Base-by-base conservation (phyloP, 2,113 vertebrate genomes). In the Amphiprion percula region DNA sequence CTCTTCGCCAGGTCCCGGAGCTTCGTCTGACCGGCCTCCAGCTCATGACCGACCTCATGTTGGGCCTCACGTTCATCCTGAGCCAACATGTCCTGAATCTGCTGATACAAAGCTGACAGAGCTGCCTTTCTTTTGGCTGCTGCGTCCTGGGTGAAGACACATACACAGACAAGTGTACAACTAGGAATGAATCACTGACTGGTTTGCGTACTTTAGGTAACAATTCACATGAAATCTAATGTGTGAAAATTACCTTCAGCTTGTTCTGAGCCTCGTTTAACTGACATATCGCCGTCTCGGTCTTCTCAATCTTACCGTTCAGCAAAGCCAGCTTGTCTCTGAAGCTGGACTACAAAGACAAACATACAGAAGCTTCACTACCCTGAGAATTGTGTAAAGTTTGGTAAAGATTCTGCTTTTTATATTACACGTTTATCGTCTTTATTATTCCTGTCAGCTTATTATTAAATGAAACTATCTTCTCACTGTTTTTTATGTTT, bases 11-110 rank as follows among this genome's bases (percentile, higher is more conserved):
- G 55, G 26, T 33, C 84, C 49, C 79, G 88, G 0, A 94, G 91
- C 64, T 95, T 96, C 60, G 4, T 75, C 47, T 9, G 90, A 67
- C 95, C 91, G 28, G 82, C 92, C 68, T 94, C 95, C 64, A 96
- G 95, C 80, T 98, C 96, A 2, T 91, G 93, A 53, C 91, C 90
- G 71, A 98, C 76, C 65, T 87, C 78, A 0, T 41, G 85, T 3
- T 91, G 79, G 9, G 90, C 46, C 6, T 83, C 83, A 0, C 47
- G 78, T 91, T 97, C 95, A 1, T 91, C 94, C 41, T 91, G 82
- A 24, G 95, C 91, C n/a, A 98, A 82, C 82, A 96, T 50, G 11
- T 88, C 87, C 83, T 92, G 95, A 23, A 97, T 95, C 89, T 97
- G 95, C 56, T 62, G 76, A 76, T 95, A 97, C 4, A 96, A 95